Evolutionary conservation across 2,113 vertebrate genomes (phyloP).

Genomic region (Tragelaphus imberbis): DNA sequence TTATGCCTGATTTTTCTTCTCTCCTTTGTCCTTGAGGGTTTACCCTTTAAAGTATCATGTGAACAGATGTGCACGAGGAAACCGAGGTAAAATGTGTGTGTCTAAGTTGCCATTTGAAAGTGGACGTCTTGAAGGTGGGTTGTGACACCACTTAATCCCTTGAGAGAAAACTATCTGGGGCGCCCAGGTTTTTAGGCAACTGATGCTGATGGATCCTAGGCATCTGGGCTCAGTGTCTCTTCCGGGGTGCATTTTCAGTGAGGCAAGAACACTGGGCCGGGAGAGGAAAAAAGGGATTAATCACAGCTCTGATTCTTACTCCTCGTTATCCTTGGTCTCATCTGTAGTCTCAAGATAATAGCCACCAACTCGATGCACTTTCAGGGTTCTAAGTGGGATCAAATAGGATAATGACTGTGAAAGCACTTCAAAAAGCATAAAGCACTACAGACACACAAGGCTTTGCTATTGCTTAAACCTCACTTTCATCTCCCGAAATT

Average conservation of each 20-base stretch:
- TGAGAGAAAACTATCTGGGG: neutral
- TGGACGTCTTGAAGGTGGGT: neutral
- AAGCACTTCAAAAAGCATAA: constrained; percentile 44
- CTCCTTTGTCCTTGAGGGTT: neutral
- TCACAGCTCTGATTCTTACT: neutral
- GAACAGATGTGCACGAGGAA: neutral
- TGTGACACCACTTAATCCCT: neutral
- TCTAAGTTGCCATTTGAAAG: neutral
- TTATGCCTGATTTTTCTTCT: neutral
- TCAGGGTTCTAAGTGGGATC: constrained; percentile 37
- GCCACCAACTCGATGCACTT: neutral
- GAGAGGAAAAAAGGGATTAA: neutral
- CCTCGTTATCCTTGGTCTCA: neutral
- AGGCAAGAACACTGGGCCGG: neutral
- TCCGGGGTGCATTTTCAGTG: neutral
- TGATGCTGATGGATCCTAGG: neutral
- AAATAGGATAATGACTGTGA: constrained; percentile 23
- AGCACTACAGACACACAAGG: constrained; percentile 27
- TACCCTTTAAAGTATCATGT: neutral
- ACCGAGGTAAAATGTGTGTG: neutral
- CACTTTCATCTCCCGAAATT: constrained; percentile 43
- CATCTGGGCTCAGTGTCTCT: neutral
- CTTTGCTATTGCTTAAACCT: constrained; percentile 14
- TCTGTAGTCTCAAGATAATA: neutral
- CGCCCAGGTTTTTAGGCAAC: neutral